These are phyloP conservation scores for Cotesia congregata DNA, from an alignment of 2,888 invertebrate genomes.

Conservation along the genomic window DNA sequence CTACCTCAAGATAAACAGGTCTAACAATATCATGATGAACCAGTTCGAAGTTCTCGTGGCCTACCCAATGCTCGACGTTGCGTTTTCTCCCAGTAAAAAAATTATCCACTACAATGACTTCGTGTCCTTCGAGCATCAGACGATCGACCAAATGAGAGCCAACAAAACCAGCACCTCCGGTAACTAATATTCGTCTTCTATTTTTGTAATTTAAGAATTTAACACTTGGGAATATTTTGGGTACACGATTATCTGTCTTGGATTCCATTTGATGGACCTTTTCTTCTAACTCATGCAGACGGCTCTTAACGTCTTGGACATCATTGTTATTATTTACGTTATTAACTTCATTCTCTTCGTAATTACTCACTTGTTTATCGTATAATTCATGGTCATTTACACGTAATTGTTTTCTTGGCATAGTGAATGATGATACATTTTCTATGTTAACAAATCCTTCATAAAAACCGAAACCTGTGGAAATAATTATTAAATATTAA, in stretches of 20 bases:
- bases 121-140: constrained; percentile 95
- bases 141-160: constrained; percentile 97
- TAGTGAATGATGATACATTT: constrained; percentile 50
- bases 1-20: constrained; percentile 96
- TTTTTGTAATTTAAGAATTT: constrained; percentile 92
- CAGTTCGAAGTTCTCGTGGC: constrained; percentile 98
- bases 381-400: constrained; percentile 24
- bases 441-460: constrained; percentile 67
- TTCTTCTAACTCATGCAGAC: constrained; percentile 79
- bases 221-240: constrained; percentile 91
- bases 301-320: constrained; percentile 76
- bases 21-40: constrained; percentile 99
- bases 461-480: constrained; percentile 70
- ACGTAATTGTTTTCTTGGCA: constrained; percentile 9
- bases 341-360: constrained; percentile 38
- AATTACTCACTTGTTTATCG: background rate
- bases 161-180: constrained; percentile 99
- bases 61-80: constrained; percentile 99
- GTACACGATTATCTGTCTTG: constrained; percentile 73
- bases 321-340: constrained; percentile 66
- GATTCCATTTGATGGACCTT: constrained; percentile 81
- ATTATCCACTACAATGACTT: constrained; percentile 97
- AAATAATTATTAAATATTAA: constrained; percentile 25
- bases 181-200: constrained; percentile 93
- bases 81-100: constrained; percentile 97